These are phyloP conservation scores for Corythoichthys intestinalis DNA, from an alignment of 2,113 vertebrate species.

Conservation along the genomic window DNA sequence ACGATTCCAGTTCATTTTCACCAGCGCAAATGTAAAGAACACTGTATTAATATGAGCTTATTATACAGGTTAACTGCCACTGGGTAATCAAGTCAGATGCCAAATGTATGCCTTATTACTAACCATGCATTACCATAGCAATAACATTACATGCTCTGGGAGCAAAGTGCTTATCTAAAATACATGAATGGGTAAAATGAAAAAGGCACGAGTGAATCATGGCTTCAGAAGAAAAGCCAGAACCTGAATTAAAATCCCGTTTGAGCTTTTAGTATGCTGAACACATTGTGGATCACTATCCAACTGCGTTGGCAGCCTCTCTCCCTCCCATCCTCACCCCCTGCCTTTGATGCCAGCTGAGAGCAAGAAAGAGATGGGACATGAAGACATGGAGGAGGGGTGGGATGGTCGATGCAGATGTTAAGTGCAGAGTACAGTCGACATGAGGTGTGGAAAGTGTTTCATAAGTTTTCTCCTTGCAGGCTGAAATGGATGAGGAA, in stretches of 20 bases:
- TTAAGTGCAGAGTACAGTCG: conserved; percentile 45
- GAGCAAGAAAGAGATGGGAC: conserved; percentile 43
- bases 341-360: conserved; percentile 64
- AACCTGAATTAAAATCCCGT: conserved; percentile 49
- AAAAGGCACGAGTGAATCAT: conserved; percentile 16
- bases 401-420: conserved; percentile 44
- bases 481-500: conserved; percentile 17
- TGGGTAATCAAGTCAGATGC: not conserved
- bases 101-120: not conserved
- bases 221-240: conserved; percentile 47
- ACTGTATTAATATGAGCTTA: too few species aligned
- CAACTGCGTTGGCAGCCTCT: conserved; percentile 54
- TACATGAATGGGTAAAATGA: conserved; percentile 12
- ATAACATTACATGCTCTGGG: conserved; percentile 47
- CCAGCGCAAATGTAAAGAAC: too few species aligned
- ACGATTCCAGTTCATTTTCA: too few species aligned
- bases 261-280: conserved; percentile 54
- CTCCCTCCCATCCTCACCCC: conserved; percentile 17
- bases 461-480: conserved; percentile 26
- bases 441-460: conserved; percentile 41
- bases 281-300: conserved; percentile 54
- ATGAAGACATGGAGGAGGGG: conserved; percentile 15
- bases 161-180: conserved; percentile 23
- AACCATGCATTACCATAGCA: conserved; percentile 24
- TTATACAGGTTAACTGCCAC: too few species aligned